Evolutionary conservation across 2,888 invertebrate genomes (phyloP), one percentile per base, ranked within the genome.

Genomic region (Monopis laevigella): DNA sequence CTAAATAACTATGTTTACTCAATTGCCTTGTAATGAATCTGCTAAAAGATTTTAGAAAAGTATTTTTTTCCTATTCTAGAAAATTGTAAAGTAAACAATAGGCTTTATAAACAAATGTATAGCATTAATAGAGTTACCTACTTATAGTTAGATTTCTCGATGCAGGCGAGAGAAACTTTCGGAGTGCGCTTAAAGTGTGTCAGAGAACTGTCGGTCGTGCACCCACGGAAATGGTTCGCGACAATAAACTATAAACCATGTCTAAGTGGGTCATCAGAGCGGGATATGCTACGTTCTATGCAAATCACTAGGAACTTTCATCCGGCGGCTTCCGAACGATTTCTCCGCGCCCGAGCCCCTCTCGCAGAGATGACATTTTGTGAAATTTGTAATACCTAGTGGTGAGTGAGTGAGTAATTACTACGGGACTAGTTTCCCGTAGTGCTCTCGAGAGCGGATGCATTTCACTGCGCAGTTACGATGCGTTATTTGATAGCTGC

Each of bases 281-380:
- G 48, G 48, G 48, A 50, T 53, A 56, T 44, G 51, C 49, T 49
- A 50, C 61, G 58, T 55, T 58, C 68, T 65, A 74, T 78, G 78
- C 67, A 72, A 75, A 77, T 77, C 55, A 57, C 52, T 64, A 68
- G 71, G 71, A 72, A 77, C 75, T 77, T 80, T 77, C 77, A 75
- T 77, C 73, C 70, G 71, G 66, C 41, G 34, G 43, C 39, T 43
- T 43, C 35, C 39, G 12, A 32, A 32, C 65, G 69, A 74, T 75
- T 75, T 75, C 74, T 68, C 70, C 60, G 55, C 56, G 58, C 56
- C 24, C 11, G 29, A 24, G 44, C 45, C 45, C 43, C 45, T 40
- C 44, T 47, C 42, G 42, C 46, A 41, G 35, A 38, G 43, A 45
- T 48, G 42, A 45, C 36, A 44, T 47, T 42, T 46, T 34, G 36